Evolutionary conservation across 2,888 invertebrate species (phyloP), one percentile per base, ranked within the genome.

Genomic region (Pandemis corylana): DNA sequence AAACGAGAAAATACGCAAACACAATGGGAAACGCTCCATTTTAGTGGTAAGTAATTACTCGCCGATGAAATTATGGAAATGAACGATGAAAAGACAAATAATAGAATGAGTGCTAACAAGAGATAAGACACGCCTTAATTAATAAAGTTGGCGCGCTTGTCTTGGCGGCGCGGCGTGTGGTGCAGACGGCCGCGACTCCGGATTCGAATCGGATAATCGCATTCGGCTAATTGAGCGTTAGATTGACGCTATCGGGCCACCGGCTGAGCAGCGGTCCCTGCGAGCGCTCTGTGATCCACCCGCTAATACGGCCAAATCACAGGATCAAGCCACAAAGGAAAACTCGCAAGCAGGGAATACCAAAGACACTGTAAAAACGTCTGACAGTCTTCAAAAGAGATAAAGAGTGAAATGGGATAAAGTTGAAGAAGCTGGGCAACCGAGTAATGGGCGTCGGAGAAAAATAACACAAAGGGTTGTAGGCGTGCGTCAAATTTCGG

Each of bases 101-200:
- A 94, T 91, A 93, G 93, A 94, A 94, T 91, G 94, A 94, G 94
- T 94, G 94, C 93, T 94, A 93, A 94, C 94, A 94, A 93, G 94
- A 93, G 94, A 94, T 94, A 94, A 94, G 94, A 94, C 94, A 92
- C 90, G 92, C 92, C 93, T 94, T 94, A 94, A 94, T 94, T 94
- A 94, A 94, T 94, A 94, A 94, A 94, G 94, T 94, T 94, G 89
- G 92, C 89, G 89, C 87, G 88, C 86, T 90, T 89, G 92, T 91
- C 91, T 91, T 87, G 84, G 89, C 86, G 88, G 78, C 72, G 83
- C 85, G 89, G 79, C 74, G 84, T 85, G 85, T 86, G 86, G 84
- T 82, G 80, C 84, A 89, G 90, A 87, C 89, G 87, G 82, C 84
- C 87, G 88, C 90, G 89, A 88, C 89, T 89, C 89, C 89, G 91